Percentiles rank a stretch among this genome's conserved stretches.
These are phyloP conservation scores for Schizaphis graminum DNA, from an alignment of 2,888 invertebrate species.

Conservation along the genomic window DNA sequence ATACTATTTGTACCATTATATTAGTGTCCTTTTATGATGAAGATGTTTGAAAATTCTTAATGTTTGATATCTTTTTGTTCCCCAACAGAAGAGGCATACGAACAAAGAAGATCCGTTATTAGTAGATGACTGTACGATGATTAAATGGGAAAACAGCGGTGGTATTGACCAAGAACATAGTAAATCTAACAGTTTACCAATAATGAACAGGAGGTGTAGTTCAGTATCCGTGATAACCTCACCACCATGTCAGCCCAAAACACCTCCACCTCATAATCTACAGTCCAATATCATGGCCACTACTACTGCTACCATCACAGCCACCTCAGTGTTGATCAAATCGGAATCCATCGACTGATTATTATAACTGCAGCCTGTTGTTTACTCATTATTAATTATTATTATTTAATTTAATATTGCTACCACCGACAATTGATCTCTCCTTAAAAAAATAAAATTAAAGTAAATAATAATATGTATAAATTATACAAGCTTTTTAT, in stretches of 20 bases:
- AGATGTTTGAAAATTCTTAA: background rate
- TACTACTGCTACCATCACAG: conserved; percentile 63
- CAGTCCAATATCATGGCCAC: conserved; percentile 69
- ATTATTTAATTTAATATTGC: conserved; percentile 51
- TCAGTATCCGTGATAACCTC: conserved; percentile 70
- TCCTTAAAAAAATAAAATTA: conserved; percentile 46
- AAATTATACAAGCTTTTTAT: conserved; percentile 55
- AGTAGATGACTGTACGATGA: conserved; percentile 63
- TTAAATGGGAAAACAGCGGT: conserved; percentile 60
- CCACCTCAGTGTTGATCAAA: conserved; percentile 65
- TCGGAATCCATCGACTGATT: conserved; percentile 66
- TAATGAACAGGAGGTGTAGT: conserved; percentile 68
- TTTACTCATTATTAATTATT: conserved; percentile 49
- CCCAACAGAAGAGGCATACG: conserved; percentile 39
- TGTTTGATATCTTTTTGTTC: background rate
- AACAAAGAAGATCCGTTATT: conserved; percentile 50
- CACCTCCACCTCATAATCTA: conserved; percentile 68
- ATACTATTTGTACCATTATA: background rate
- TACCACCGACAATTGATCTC: conserved; percentile 65
- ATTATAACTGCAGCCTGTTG: conserved; percentile 13
- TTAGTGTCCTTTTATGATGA: background rate
- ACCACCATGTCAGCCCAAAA: conserved; percentile 67
- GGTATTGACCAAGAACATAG: background rate
- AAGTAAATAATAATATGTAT: conserved; percentile 42
- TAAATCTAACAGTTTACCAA: conserved; percentile 59